phyloP scores from a whole-genome alignment of 2,113 vertebrate species.

The Nansenia antarctica region DNA sequence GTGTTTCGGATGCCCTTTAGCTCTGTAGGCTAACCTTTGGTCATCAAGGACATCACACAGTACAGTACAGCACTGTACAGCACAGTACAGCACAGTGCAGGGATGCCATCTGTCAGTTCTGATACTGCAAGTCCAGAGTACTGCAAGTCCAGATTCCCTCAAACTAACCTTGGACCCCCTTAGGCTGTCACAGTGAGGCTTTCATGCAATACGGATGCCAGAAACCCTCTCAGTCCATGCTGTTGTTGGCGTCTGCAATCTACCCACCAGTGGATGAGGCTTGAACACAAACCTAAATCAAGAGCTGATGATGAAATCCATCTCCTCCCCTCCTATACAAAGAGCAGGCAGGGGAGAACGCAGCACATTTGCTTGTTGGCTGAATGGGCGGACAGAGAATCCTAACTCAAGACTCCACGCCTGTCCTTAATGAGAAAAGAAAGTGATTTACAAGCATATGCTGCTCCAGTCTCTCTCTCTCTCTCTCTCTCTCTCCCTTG shows the following conservation, averaged over 20 bases:
- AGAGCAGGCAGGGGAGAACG: conserved; percentile 51
- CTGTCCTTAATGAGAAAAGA: conserved; percentile 75
- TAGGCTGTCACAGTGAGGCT: not conserved
- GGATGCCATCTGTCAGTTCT: not conserved
- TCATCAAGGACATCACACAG: no score
- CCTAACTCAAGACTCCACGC: conserved; percentile 67
- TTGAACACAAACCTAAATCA: conserved; percentile 10
- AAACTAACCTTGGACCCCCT: not conserved
- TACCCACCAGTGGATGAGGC: conserved; percentile 14
- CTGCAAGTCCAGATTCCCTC: not conserved
- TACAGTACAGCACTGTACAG: not conserved
- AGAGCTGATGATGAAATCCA: conserved; percentile 12
- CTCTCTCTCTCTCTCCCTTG: no score
- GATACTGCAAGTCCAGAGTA: not conserved
- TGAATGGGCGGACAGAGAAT: conserved; percentile 70
- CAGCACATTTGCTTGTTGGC: conserved; percentile 66
- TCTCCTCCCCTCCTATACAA: conserved; percentile 32
- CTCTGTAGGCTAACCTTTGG: no score
- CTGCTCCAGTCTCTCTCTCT: conserved; percentile 60
- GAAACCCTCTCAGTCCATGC: no score
- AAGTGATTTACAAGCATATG: conserved; percentile 74
- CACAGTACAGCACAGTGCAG: conserved; percentile 14
- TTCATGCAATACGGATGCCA: no score
- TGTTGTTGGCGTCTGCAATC: no score
- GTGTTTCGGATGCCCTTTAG: no score